These are phyloP conservation scores for Plutella xylostella DNA, from an alignment of 2,888 invertebrate genomes.

Conservation along the genomic window DNA sequence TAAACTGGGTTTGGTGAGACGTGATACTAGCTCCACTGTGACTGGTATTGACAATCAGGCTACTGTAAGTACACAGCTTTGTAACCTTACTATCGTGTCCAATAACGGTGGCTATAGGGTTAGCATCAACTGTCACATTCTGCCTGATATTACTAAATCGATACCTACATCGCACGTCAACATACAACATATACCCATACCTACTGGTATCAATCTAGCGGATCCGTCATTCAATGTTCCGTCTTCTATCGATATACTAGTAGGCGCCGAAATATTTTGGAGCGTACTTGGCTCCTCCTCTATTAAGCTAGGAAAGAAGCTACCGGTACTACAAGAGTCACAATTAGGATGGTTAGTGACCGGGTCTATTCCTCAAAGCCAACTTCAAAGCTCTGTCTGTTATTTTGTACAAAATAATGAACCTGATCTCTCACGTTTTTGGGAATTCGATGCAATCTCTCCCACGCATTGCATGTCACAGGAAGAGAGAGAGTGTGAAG, in stretches of 20 bases:
- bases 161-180: constrained; percentile 14
- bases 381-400: constrained; percentile 9
- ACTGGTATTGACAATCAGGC: constrained; percentile 16
- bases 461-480: constrained; percentile 6
- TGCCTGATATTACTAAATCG: constrained; percentile 11
- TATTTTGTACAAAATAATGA: constrained; percentile 9
- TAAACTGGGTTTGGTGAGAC: constrained; percentile 11
- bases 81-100: no score
- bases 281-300: constrained; percentile 6
- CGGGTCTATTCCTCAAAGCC: constrained; percentile 7
- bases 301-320: constrained; percentile 18
- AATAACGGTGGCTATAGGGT: constrained; percentile 4
- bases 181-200: neutral
- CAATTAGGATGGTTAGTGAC: constrained; percentile 22
- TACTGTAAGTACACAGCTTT: constrained; percentile 13
- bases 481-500: constrained; percentile 22
- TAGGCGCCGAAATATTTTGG: constrained; percentile 21
- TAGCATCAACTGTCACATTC: neutral
- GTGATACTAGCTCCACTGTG: constrained; percentile 13
- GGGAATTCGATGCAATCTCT: constrained; percentile 18
- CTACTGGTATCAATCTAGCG: constrained; percentile 13
- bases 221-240: constrained; percentile 20
- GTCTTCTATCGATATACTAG: constrained; percentile 17
- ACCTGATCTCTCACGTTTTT: constrained; percentile 16
- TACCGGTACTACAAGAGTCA: constrained; percentile 17